Evolutionary conservation across 2,113 vertebrate species (phyloP), one percentile per base, ranked within the genome.

Genomic region (Caracal caracal): DNA sequence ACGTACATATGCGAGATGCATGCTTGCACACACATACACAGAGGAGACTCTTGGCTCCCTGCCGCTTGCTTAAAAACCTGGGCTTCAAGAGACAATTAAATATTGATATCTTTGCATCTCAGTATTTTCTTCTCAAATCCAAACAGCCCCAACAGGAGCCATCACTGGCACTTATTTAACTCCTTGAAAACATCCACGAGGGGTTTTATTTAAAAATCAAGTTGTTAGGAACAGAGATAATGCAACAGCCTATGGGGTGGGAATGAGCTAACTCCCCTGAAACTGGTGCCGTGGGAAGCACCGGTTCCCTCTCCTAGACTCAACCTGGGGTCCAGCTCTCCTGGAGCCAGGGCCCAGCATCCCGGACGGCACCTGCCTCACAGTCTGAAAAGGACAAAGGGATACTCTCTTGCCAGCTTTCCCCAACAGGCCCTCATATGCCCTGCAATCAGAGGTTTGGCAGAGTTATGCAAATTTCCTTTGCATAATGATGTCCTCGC

Each of bases 71-170:
- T 94, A 79, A 97, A 97, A 98, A 96, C 65, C 87, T 90, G 56
- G 79, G 10, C 95, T 98, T 95, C 87, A n/a, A 97, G 92, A 96
- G 73, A 97, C 94, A 97, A 97, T 98, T 97, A 98, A 98, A 98
- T 97, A 97, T 97, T 98, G 97, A 97, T 98, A 97, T 97, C 97
- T 95, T 97, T 97, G 97, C 95, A 97, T 97, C 96, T 95, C 78
- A 59, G 96, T 96, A 95, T 98, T 97, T 96, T 97, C 96, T 95
- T 97, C 97, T 97, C 96, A 97, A 94, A 98, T 95, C 90, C 87
- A 96, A 98, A 98, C 92, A 97, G 92, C 97, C 94, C 97, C 97
- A 96, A 97, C 85, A 97, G 98, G 97, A 95, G 71, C 92, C 94
- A 97, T 98, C 66, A 65, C 90, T 80, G 78, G 78, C 79, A 84